Base-by-base conservation (phyloP, 1,140 invertebrate species). In the Heterodera carotae region DNA sequence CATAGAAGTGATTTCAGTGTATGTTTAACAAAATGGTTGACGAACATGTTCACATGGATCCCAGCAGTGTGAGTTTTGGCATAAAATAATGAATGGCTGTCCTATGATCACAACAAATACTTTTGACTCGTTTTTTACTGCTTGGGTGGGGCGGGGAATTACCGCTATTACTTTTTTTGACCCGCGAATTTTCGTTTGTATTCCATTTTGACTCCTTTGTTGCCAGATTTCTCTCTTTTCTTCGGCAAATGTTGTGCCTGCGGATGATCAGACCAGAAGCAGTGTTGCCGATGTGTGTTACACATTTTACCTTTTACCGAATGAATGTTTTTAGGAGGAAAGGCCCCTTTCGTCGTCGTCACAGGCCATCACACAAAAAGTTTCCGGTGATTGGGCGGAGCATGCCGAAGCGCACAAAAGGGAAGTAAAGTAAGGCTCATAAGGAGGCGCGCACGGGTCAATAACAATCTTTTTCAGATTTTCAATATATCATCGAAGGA, bases 401-500 rank as follows among this genome's bases (percentile, higher is more conserved):
- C 48, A 56, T 22, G 48, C 12, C 48, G 48, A 3, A 56, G 22
- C 12, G 1, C 12, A 56, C 48, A 22, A 22, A 56, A 56, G 48
- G 48, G 15, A 22, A 56, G 48, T 56, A 18, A 56, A 15, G 22
- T 15, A 56, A 22, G 22, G 15, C 6, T 12, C 39, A 8, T 43
- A 5, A 56, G 48, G 48, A 18, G 48, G 48, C 22, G 48, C 12
- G 39, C 39, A 12, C 39, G 39, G 39, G 39, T 1, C 6, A 43
- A 43, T 6, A 12, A 8, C 39, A 56, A 15, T 22, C 48, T 43
- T 7, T 22, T 71, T 22, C n/a, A 74, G 72, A 18, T 74, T 56
- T 74, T 64, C 72, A 64, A 74, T 27, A 22, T 74, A 74, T 34
- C 56, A 59, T 27, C 39, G 36, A 18, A 74, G 39, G 27, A 74